Conservation (phyloP, 2,113 vertebrate species). For the Aramus guarauna region DNA sequence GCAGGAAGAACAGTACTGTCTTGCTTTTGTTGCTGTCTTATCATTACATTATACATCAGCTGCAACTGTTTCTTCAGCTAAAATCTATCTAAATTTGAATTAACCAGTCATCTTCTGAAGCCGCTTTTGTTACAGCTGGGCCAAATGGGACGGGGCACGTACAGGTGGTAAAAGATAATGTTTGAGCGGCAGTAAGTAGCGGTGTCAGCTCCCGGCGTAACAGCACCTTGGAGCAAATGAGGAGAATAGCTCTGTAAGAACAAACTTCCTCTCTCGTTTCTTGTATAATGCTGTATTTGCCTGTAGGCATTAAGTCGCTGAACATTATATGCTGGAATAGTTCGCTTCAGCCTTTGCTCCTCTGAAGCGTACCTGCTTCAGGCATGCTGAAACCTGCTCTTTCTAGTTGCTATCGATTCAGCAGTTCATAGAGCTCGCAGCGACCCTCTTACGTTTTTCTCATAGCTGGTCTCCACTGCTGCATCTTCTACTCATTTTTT, state of each 20-base stretch:
- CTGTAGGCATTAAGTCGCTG: background rate
- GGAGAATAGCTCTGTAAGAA: background rate
- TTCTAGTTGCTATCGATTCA: background rate
- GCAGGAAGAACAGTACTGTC: background rate
- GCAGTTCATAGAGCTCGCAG: background rate
- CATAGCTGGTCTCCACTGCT: background rate
- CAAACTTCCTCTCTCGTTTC: background rate
- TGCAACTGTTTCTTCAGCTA: background rate
- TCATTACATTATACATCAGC: background rate
- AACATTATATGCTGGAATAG: background rate
- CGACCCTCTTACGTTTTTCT: fast-evolving
- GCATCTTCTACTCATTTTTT: background rate
- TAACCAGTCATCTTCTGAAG: background rate
- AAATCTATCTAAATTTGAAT: background rate
- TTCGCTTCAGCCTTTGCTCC: background rate
- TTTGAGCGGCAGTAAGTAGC: background rate
- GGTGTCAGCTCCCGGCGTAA: background rate
- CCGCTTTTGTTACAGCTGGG: background rate
- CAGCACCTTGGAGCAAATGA: background rate
- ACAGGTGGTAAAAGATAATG: background rate
- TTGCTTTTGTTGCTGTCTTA: background rate
- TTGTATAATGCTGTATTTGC: background rate
- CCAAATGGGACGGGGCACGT: background rate
- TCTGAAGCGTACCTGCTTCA: background rate
- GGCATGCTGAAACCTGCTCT: background rate